Percentiles rank a stretch among this genome's conserved stretches.
Evolutionary conservation across 2,113 vertebrate genomes (phyloP).

Genomic region (Centropus bengalensis): DNA sequence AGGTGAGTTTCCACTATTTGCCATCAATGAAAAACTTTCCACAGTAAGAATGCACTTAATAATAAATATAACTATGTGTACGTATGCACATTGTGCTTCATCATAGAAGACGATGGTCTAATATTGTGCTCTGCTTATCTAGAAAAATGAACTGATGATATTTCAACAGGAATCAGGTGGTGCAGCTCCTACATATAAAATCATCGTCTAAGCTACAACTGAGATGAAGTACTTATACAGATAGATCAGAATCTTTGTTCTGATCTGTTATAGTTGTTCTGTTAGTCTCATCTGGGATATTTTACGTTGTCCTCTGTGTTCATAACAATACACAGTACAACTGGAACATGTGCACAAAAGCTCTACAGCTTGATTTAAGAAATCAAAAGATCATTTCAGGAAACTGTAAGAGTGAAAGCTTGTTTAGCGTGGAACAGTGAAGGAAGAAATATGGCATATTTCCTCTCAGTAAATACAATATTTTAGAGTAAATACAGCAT

Average conservation of each 20-base stretch:
- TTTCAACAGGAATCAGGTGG: not conserved
- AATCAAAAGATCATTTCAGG: not conserved
- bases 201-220: not conserved
- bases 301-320: not conserved
- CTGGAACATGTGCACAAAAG: not conserved
- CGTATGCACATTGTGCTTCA: not conserved
- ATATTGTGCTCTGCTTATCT: not conserved
- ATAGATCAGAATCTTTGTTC: not conserved
- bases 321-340: not conserved
- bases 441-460: not conserved
- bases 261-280: not conserved
- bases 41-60: not conserved
- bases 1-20: not conserved
- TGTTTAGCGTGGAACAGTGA: not conserved
- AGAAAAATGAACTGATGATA: not conserved
- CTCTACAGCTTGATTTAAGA: fast-evolving
- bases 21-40: not conserved
- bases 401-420: not conserved
- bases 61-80: not conserved
- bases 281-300: not conserved
- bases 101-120: not conserved
- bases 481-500: not conserved
- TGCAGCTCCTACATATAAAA: not conserved
- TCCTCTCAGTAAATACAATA: not conserved
- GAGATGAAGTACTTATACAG: not conserved